Evolutionary conservation across 2,113 vertebrate genomes (phyloP).

Genomic region (Phalacrocorax aristotelis): DNA sequence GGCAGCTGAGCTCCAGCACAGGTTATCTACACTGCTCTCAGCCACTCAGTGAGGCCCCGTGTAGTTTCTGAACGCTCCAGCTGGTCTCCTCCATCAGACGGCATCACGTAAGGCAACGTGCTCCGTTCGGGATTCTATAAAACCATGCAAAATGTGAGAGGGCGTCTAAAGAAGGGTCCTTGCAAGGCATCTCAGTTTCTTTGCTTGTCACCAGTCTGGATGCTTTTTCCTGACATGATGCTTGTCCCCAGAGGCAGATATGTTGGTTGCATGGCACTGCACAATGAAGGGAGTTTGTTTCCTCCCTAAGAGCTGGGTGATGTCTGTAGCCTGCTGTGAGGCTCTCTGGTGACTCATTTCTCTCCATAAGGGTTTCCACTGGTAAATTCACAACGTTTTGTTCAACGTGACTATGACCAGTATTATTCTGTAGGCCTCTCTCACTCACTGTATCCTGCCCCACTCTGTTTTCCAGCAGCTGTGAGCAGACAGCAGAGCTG

Average conservation of each 20-base stretch:
- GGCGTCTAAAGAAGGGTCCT: background rate
- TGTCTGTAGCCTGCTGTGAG: background rate
- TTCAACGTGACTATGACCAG: background rate
- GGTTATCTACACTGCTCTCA: background rate
- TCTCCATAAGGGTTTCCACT: background rate
- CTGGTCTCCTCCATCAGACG: background rate
- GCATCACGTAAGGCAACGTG: background rate
- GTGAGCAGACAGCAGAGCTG: background rate
- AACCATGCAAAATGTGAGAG: background rate
- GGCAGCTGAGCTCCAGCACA: background rate
- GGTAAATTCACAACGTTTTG: background rate
- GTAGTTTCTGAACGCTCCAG: background rate
- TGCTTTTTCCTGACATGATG: background rate
- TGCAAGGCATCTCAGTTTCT: background rate
- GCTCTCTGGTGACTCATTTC: background rate
- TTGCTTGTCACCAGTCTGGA: background rate
- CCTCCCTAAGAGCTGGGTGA: background rate
- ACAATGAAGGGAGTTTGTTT: background rate
- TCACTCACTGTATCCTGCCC: rapidly evolving
- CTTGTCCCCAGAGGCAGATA: background rate
- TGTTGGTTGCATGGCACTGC: background rate
- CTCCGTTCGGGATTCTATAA: background rate
- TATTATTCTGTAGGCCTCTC: background rate
- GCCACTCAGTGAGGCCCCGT: background rate
- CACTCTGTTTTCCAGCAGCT: background rate